Conservation (phyloP, 1,140 invertebrate genomes). For the Achroia grisella region DNA sequence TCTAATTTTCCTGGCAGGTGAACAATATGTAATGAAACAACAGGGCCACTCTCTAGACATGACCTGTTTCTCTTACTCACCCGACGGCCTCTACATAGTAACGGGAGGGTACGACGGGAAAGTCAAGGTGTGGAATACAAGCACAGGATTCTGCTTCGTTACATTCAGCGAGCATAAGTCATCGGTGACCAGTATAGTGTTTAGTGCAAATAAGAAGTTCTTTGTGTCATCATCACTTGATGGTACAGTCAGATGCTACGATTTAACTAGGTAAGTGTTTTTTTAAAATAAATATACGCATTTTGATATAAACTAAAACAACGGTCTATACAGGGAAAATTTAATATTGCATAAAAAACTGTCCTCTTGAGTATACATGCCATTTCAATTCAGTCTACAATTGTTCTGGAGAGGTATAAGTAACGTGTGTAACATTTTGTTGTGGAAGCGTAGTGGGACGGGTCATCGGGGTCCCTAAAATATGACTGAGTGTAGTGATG, state of each 20-base stretch:
- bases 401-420: no score
- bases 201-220: constrained; percentile 94
- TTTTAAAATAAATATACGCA: not conserved
- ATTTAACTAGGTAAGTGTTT: constrained; percentile 81
- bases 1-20: constrained; percentile 67
- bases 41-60: constrained; percentile 95
- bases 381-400: no score
- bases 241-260: constrained; percentile 96
- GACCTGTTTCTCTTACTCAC: constrained; percentile 91
- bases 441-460: no score
- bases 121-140: constrained; percentile 96
- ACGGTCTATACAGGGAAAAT: no score
- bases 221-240: constrained; percentile 93
- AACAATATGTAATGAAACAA: constrained; percentile 98
- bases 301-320: no score
- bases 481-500: no score
- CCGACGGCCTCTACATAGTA: constrained; percentile 91
- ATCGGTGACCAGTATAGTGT: constrained; percentile 85
- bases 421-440: no score
- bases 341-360: no score
- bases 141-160: constrained; percentile 93
- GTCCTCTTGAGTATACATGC: no score
- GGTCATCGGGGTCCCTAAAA: no score
- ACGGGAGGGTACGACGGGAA: constrained; percentile 97
- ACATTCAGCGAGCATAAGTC: constrained; percentile 95